Evolutionary conservation across 2,113 vertebrate species (phyloP).

Genomic region (Mus spicilegus): DNA sequence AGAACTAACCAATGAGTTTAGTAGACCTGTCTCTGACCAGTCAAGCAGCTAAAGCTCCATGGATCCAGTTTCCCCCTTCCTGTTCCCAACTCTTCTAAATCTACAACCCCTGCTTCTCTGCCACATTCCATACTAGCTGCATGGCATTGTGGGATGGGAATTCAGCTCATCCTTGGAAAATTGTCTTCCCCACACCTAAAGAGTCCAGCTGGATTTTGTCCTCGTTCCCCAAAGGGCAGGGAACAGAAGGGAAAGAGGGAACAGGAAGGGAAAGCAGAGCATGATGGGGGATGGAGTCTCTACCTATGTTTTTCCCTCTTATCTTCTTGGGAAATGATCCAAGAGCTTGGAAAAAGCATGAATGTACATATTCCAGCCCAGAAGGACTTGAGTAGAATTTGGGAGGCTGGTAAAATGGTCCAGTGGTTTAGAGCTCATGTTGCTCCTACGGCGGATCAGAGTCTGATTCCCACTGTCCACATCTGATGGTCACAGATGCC

Average conservation of each 20-base stretch:
- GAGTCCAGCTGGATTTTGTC: not conserved
- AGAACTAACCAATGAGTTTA: not conserved
- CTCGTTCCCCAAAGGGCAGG: not conserved
- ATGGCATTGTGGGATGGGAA: not conserved
- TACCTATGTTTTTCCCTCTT: not conserved
- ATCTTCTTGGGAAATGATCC: not conserved
- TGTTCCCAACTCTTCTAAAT: not conserved
- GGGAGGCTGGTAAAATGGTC: not conserved
- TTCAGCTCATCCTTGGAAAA: not conserved
- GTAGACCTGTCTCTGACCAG: not conserved
- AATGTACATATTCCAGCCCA: not conserved
- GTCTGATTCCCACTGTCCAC: too few species aligned
- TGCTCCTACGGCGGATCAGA: not conserved
- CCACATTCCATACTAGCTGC: accelerated
- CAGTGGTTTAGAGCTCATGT: not conserved
- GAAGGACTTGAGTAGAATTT: not conserved
- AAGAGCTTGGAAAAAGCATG: not conserved
- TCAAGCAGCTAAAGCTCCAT: not conserved
- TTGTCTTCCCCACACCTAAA: not conserved
- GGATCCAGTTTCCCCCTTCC: not conserved
- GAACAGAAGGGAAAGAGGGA: too few species aligned
- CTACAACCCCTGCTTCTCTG: too few species aligned
- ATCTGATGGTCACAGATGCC: not conserved
- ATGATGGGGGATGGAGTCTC: not conserved
- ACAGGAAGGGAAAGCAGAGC: not conserved